Conservation (phyloP, 2,113 vertebrate species). For the Lepidothrix coronata region DNA sequence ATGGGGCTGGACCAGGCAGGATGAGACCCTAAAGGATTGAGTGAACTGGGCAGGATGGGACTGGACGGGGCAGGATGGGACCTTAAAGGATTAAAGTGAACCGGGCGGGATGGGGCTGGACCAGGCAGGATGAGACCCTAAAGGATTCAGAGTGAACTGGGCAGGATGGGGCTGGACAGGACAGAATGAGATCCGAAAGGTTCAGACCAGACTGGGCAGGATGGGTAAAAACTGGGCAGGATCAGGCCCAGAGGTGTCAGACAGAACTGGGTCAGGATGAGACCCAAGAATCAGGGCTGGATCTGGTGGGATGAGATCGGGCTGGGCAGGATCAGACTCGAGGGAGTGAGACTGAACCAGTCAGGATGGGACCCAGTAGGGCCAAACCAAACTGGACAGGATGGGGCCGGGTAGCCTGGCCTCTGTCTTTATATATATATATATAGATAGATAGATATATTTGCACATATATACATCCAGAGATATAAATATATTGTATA, state of each 20-base stretch:
- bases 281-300: neutral
- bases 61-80: too few species aligned
- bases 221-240: neutral
- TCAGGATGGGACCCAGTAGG: neutral
- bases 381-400: neutral
- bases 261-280: neutral
- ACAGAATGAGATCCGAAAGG: neutral
- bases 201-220: neutral
- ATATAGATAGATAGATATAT: neutral
- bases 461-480: neutral
- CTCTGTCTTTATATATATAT: neutral
- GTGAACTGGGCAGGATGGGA: too few species aligned
- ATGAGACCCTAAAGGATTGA: neutral
- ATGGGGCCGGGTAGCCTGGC: neutral
- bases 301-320: neutral
- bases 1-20: too few species aligned
- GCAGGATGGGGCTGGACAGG: neutral
- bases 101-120: too few species aligned
- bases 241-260: fast-evolving
- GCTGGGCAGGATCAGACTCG: neutral
- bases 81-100: too few species aligned
- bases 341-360: neutral
- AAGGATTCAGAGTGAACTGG: fast-evolving
- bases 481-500: neutral
- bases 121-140: neutral